phyloP scores from a whole-genome alignment of 2,888 invertebrate species.

The Shargacucullia verbasci region DNA sequence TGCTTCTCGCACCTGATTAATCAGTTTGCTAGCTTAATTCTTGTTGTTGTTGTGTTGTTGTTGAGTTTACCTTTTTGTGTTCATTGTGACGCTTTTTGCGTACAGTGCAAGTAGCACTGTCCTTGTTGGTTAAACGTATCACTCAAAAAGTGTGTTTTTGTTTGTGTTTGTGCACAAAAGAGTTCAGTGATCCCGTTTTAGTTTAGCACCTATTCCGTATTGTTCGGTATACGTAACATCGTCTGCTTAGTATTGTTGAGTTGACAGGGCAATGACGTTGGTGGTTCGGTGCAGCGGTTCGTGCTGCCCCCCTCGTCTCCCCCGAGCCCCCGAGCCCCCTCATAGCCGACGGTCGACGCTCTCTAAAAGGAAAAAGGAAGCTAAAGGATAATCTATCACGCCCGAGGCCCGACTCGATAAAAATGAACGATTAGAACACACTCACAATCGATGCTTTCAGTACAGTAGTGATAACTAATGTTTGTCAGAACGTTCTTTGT shows the following conservation, averaged over 20 bases:
- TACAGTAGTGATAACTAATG: constrained; percentile 61
- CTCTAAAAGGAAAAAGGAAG: constrained; percentile 87
- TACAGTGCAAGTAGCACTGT: constrained; percentile 23
- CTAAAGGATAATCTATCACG: constrained; percentile 88
- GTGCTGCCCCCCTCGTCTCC: constrained; percentile 69
- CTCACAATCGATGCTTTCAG: constrained; percentile 79
- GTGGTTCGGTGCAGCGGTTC: constrained; percentile 77
- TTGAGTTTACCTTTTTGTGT: constrained; percentile 37
- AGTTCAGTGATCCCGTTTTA: constrained; percentile 73
- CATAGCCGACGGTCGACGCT: constrained; percentile 86
- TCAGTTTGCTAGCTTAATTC: too few relatives aligned
- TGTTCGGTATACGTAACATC: constrained; percentile 78
- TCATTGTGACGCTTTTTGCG: constrained; percentile 40
- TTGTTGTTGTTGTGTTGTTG: too few relatives aligned
- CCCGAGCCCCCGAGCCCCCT: constrained; percentile 69
- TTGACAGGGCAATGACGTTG: constrained; percentile 88
- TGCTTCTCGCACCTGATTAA: constrained; percentile 10
- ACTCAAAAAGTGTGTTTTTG: constrained; percentile 44
- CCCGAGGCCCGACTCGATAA: constrained; percentile 86
- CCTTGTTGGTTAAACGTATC: constrained; percentile 39
- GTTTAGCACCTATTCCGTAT: constrained; percentile 80
- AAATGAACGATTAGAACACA: constrained; percentile 86
- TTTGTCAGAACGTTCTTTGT: constrained; percentile 56
- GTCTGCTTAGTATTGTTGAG: constrained; percentile 87
- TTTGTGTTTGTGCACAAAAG: constrained; percentile 53